phyloP scores from a whole-genome alignment of 2,113 vertebrate species.

The Athene cunicularia region DNA sequence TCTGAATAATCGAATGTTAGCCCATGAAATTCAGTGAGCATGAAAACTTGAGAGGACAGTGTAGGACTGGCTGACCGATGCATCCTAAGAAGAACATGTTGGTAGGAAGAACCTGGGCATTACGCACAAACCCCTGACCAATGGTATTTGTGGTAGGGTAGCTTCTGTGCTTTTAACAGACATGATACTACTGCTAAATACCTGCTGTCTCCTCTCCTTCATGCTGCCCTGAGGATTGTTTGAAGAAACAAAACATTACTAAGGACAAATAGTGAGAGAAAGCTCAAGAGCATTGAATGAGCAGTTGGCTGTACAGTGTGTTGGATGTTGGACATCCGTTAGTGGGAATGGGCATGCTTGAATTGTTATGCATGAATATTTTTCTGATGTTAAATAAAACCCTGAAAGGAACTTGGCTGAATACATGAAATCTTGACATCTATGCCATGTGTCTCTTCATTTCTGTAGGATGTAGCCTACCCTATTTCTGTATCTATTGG shows the following conservation, averaged over 20 bases:
- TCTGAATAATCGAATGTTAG: not conserved
- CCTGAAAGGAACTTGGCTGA: not conserved
- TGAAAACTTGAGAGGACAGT: not conserved
- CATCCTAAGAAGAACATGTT: not conserved
- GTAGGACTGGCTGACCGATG: not conserved
- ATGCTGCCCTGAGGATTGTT: not conserved
- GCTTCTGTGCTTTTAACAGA: not conserved
- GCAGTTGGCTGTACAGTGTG: not conserved
- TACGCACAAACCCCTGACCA: not conserved
- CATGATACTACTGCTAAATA: not conserved
- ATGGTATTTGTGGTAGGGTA: not conserved
- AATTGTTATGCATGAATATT: not conserved
- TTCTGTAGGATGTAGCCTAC: not conserved
- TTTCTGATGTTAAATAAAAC: not conserved
- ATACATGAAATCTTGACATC: not conserved
- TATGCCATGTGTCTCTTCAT: not conserved
- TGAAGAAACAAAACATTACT: not conserved
- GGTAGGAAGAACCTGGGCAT: not conserved
- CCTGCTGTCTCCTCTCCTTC: not conserved
- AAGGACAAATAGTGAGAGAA: not conserved
- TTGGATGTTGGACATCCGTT: not conserved
- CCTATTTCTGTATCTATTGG: not conserved
- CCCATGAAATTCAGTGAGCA: not conserved
- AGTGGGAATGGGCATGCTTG: not conserved
- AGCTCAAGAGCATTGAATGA: not conserved